Percentiles rank a stretch among this genome's conserved stretches.
Evolutionary conservation across 2,888 invertebrate genomes (phyloP).

Genomic region (Rotaria sp.): DNA sequence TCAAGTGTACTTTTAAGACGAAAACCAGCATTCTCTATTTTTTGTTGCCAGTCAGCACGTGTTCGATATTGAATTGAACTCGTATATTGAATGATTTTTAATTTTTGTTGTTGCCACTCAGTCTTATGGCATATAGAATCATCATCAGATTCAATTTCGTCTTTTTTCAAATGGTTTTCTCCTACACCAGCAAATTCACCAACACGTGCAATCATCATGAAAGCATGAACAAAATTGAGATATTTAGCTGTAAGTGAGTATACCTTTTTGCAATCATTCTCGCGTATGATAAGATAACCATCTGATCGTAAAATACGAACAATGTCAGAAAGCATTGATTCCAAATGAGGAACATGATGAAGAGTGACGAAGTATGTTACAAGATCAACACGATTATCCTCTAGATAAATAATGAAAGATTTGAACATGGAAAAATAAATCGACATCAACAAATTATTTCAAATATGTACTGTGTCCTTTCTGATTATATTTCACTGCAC

Average conservation of each 20-base stretch:
- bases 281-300: background rate
- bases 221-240: background rate
- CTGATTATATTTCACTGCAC: too few relatives aligned
- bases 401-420: background rate
- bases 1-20: background rate
- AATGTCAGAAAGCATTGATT: background rate
- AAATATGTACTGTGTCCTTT: background rate
- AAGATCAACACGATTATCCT: background rate
- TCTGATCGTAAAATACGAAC: background rate
- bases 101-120: background rate
- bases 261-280: background rate
- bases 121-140: background rate
- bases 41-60: background rate
- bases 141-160: background rate
- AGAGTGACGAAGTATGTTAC: background rate
- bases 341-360: background rate
- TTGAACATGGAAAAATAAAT: background rate
- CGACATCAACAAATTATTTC: background rate
- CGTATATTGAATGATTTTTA: background rate
- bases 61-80: background rate
- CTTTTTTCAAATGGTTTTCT: too few relatives aligned
- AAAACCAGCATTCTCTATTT: background rate
- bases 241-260: background rate
- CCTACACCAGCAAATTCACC: background rate
- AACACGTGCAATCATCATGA: background rate